A percentile compares a stretch with the other conserved stretches of the same genome.
Evolutionary conservation across 2,113 vertebrate genomes (phyloP).

Genomic region (Arvicanthis niloticus): DNA sequence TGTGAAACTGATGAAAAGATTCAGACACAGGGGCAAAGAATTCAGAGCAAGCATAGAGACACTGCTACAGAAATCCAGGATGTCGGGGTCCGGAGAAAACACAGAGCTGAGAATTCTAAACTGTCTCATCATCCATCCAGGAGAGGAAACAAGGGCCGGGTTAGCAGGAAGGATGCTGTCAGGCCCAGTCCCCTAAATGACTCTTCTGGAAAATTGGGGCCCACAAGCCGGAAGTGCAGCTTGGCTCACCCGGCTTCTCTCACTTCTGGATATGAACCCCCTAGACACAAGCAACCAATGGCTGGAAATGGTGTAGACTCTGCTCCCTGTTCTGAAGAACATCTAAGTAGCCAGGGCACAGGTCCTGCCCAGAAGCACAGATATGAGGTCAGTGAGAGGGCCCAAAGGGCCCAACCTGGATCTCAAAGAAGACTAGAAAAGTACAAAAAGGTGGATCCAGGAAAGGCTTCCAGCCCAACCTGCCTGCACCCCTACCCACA

Average conservation of each 20-base stretch:
- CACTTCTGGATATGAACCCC: background rate
- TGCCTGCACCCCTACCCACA: background rate
- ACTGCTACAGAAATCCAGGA: background rate
- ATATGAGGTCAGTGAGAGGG: background rate
- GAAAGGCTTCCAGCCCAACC: background rate
- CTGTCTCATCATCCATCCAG: accelerated
- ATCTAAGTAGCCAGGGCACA: background rate
- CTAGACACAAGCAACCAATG: background rate
- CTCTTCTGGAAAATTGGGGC: background rate
- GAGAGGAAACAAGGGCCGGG: background rate
- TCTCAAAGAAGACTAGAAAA: background rate
- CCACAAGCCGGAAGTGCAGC: background rate
- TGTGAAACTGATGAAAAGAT: background rate
- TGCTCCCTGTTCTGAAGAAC: background rate
- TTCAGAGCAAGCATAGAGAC: background rate
- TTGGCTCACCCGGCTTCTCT: background rate
- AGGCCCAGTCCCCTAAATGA: background rate
- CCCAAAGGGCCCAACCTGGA: background rate
- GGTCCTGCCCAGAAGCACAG: background rate
- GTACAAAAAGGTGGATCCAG: background rate
- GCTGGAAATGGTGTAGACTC: background rate
- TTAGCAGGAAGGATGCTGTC: background rate
- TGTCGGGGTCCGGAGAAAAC: background rate
- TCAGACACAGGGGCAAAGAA: background rate
- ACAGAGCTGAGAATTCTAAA: background rate